Evolutionary conservation across 2,888 invertebrate genomes (phyloP).

Genomic region (Eupelmus urozonus): DNA sequence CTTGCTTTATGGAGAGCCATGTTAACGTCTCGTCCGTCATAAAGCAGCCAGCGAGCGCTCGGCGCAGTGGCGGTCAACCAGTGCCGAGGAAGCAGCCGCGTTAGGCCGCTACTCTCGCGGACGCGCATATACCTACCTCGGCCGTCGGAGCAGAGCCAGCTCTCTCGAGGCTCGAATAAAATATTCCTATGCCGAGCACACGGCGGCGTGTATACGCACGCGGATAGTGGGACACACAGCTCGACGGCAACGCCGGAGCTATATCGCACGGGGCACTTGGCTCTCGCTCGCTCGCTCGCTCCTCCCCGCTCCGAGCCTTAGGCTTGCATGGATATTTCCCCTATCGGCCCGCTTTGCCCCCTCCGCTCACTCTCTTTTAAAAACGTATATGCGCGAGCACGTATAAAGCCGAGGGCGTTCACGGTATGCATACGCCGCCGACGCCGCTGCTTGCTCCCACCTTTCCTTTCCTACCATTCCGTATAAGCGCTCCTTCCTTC

Average conservation of each 20-base stretch:
- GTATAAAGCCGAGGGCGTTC: slow-evolving; percentile 60
- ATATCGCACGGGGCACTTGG: slow-evolving; percentile 74
- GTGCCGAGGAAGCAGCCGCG: not conserved
- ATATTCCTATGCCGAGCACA: no score
- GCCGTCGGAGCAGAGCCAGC: no score
- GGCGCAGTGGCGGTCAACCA: slow-evolving; percentile 62
- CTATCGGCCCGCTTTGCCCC: slow-evolving; percentile 49
- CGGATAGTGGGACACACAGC: slow-evolving; percentile 33
- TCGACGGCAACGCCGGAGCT: slow-evolving; percentile 25
- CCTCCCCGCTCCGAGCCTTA: no score
- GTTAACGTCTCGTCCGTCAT: slow-evolving; percentile 64
- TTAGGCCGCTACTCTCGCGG: no score
- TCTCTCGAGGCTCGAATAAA: no score
- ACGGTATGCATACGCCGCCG: slow-evolving; percentile 42
- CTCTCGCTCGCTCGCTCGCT: slow-evolving; percentile 40
- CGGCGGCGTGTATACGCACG: no score
- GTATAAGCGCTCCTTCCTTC: slow-evolving; percentile 14
- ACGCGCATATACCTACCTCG: no score
- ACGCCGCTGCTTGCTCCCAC: not conserved
- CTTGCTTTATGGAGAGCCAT: slow-evolving; percentile 68
- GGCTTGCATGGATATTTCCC: slow-evolving; percentile 8
- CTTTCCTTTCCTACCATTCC: no score
- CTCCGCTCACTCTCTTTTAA: not conserved
- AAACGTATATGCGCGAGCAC: slow-evolving; percentile 50
- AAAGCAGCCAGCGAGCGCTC: not conserved